Percentiles rank a stretch among this genome's conserved stretches.
Conservation (phyloP, 2,797 vertebrate genomes). For the Hipposideros larvatus region DNA sequence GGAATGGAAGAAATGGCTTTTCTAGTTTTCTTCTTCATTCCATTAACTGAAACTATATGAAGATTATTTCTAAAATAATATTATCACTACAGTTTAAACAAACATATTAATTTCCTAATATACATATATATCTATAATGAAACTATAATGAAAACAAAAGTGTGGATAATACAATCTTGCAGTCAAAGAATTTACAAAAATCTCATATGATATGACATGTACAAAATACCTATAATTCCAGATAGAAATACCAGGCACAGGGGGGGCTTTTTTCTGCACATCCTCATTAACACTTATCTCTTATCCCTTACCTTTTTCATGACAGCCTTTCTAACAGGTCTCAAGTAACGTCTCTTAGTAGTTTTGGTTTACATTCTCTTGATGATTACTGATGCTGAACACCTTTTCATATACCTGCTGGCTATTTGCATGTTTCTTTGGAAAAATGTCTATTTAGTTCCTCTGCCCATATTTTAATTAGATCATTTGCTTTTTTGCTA, state of each 20-base stretch:
- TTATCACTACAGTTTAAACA: background rate
- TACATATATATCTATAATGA: background rate
- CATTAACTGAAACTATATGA: background rate
- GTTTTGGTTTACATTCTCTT: background rate
- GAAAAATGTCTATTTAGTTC: background rate
- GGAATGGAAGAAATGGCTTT: background rate
- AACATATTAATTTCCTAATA: background rate
- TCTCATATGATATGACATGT: background rate
- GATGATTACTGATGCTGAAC: background rate
- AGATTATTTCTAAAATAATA: background rate
- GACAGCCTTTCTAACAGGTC: background rate
- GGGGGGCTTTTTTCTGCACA: background rate
- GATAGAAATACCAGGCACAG: background rate
- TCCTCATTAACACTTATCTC: background rate
- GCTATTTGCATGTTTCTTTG: background rate
- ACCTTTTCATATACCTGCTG: background rate
- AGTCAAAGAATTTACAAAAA: slow-evolving; percentile 24
- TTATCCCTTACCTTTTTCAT: background rate
- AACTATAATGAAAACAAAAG: background rate
- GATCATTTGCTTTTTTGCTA: background rate
- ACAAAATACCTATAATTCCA: background rate
- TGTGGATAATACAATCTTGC: background rate
- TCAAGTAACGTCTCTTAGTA: background rate
- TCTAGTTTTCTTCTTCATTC: background rate
- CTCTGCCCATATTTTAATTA: background rate